Percentiles rank a stretch among this genome's conserved stretches.
These are phyloP conservation scores for Drosophila azteca DNA, from an alignment of 1,140 invertebrate species.

Conservation along the genomic window DNA sequence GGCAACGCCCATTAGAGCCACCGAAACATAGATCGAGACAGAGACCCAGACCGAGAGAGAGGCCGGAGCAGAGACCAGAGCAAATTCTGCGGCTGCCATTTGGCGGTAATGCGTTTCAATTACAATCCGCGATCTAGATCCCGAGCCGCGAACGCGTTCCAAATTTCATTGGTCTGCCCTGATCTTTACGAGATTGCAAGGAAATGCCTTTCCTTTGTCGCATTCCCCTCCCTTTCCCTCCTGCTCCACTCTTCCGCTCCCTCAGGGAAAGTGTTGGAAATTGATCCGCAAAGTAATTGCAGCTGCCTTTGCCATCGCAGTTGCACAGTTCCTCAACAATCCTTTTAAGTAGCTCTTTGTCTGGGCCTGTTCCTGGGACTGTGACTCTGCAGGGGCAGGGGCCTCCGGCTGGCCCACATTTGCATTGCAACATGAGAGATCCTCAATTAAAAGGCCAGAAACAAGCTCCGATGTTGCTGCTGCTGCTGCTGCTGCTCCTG, in stretches of 20 bases:
- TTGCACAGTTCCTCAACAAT: constrained; percentile 14
- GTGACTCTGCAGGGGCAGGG: background rate
- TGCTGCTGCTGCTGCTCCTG: constrained; percentile 19
- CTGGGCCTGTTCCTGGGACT: background rate
- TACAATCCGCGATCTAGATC: constrained; percentile 42
- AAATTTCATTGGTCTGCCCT: constrained; percentile 65
- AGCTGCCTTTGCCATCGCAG: constrained; percentile 9
- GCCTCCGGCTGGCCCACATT: constrained; percentile 59
- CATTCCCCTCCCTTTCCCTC: background rate
- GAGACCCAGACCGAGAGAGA: background rate
- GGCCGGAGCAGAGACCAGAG: constrained; percentile 33
- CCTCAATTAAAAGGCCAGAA: constrained; percentile 68
- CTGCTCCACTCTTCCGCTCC: constrained; percentile 2
- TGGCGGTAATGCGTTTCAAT: constrained; percentile 75
- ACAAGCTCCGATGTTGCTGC: constrained; percentile 36
- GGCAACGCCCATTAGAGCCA: constrained; percentile 66
- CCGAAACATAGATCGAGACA: no score
- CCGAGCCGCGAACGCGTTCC: constrained; percentile 38
- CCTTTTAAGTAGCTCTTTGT: constrained; percentile 58
- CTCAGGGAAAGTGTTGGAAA: constrained; percentile 70
- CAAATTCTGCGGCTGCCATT: constrained; percentile 52
- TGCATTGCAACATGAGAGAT: constrained; percentile 67
- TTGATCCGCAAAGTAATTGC: constrained; percentile 68
- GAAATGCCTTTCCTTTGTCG: constrained; percentile 30
- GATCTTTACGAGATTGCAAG: constrained; percentile 48